Evolutionary conservation across 1,140 invertebrate genomes (phyloP), one percentile per base, ranked within the genome.

Genomic region (Heliothis virescens): DNA sequence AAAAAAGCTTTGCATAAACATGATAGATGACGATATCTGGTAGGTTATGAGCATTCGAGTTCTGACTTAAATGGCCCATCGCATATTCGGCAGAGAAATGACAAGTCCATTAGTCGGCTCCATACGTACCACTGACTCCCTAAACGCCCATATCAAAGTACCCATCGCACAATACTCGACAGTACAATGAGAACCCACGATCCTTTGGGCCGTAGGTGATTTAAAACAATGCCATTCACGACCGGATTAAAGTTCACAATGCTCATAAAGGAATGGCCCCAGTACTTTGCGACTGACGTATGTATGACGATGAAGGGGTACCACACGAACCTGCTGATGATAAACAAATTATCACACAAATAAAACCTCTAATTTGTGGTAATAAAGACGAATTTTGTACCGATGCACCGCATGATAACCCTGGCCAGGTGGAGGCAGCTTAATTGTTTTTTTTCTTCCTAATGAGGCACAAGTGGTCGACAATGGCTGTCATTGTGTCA

Each of bases 381-480:
- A 79, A 85, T 85, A 89, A 83, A 79, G 82, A 11, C 18, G 18
- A 41, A 11, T 57, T 67, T 67, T 16, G 63, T 48, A 52, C 34
- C 50, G 15, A 13, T 50, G 13, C 21, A 53, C 21, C 29, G 74
- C n/a, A 80, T 41, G 67, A 65, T 73, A 29, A 57, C 53, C 11
- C 60, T 87, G 84, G 81, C 76, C 85, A 88, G 85, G 84, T 89
- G 83, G 82, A 85, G 81, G 77, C 63, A 85, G 78, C 72, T 88
- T 89, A 90, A 94, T 92, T 94, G 90, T 92, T 88, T 91, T 92
- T 91, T 90, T 55, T 73, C 85, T 90, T 92, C 88, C 88, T 94
- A 94, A 94, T 94, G 92, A 94, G 90, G 90, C 87, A 87, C 85
- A 88, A 89, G 89, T 91, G 87, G 88, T 90, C 85, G 86, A 92